Evolutionary conservation across 1,140 invertebrate species (phyloP).

Genomic region (Asobara japonica): DNA sequence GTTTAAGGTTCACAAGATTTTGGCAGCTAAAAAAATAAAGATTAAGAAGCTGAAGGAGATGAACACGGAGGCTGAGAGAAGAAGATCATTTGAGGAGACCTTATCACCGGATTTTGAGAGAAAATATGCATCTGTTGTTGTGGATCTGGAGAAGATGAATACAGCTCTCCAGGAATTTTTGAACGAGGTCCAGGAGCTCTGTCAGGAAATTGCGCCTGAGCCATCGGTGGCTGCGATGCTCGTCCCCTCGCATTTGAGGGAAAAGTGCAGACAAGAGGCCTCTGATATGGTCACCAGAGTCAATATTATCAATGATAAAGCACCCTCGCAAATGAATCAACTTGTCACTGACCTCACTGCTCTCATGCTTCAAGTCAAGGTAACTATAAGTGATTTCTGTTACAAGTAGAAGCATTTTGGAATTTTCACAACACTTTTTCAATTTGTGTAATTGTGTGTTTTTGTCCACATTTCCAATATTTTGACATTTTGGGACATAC

Average conservation of each 20-base stretch:
- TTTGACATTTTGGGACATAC: too few species aligned
- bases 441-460: too few species aligned
- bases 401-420: neutral
- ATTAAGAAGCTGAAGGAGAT: slow-evolving; percentile 85
- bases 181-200: slow-evolving; percentile 84
- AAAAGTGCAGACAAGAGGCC: slow-evolving; percentile 88
- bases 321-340: slow-evolving; percentile 74
- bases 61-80: slow-evolving; percentile 91
- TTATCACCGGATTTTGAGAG: slow-evolving; percentile 88
- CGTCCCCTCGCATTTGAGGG: slow-evolving; percentile 85
- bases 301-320: slow-evolving; percentile 71
- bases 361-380: slow-evolving; percentile 91
- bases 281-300: slow-evolving; percentile 81
- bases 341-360: slow-evolving; percentile 90
- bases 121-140: slow-evolving; percentile 87
- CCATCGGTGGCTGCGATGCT: slow-evolving; percentile 88
- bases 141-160: slow-evolving; percentile 94
- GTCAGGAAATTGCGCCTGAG: slow-evolving; percentile 88
- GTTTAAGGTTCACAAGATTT: slow-evolving; percentile 87
- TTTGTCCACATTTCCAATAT: too few species aligned
- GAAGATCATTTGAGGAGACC: slow-evolving; percentile 80
- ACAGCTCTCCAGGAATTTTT: slow-evolving; percentile 86
- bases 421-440: slow-evolving; percentile 4
- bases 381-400: slow-evolving; percentile 51
- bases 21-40: slow-evolving; percentile 84